Evolutionary conservation across 2,888 invertebrate species (phyloP).

Genomic region (Aleiodes testaceus): DNA sequence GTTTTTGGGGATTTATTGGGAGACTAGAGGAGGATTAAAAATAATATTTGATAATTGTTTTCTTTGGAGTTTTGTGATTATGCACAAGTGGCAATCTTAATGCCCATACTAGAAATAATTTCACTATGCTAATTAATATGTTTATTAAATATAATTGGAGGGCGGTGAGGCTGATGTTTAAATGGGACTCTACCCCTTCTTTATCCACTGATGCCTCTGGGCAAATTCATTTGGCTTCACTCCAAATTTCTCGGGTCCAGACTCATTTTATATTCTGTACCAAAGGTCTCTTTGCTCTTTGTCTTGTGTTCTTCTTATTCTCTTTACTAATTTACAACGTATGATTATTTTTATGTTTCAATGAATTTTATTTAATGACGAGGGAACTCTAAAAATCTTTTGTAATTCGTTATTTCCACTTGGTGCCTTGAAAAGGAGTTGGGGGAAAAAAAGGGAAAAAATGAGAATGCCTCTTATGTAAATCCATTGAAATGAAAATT

Average conservation of each 20-base stretch:
- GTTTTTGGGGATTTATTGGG: background rate
- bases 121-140: slow-evolving; percentile 11
- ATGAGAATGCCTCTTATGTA: background rate
- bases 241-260: background rate
- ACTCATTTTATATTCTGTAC: slow-evolving; percentile 1
- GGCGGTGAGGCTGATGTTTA: background rate
- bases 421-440: no score
- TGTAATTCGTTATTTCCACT: no score
- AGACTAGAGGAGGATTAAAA: background rate
- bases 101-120: background rate
- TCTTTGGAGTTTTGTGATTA: background rate
- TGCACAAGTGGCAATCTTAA: background rate
- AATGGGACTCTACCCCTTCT: background rate
- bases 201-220: background rate
- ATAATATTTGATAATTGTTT: background rate
- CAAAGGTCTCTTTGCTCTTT: background rate
- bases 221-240: background rate
- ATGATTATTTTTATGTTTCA: background rate
- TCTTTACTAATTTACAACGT: background rate
- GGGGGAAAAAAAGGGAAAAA: background rate
- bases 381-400: no score
- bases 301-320: background rate
- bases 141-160: slow-evolving; percentile 27
- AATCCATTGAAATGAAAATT: background rate
- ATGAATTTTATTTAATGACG: no score